Conservation (phyloP, 2,113 vertebrate species). For the Connochaetes taurinus region DNA sequence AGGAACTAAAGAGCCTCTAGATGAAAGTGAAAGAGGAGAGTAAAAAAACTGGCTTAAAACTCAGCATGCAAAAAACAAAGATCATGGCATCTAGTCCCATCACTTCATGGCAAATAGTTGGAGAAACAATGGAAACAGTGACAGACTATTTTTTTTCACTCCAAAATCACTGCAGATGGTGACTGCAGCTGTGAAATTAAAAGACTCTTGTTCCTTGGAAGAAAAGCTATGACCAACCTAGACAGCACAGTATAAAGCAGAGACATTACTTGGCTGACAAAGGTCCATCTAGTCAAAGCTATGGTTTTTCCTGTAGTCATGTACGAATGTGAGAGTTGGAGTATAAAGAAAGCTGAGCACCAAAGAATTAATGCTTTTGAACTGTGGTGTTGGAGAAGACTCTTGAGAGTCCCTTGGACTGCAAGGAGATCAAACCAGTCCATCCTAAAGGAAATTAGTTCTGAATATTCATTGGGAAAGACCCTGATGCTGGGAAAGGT, state of each 20-base stretch:
- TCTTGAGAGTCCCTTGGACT: neutral
- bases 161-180: neutral
- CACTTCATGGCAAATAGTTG: neutral
- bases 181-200: neutral
- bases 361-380: neutral
- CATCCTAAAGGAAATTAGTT: neutral
- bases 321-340: neutral
- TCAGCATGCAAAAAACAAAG: neutral
- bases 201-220: neutral
- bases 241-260: neutral
- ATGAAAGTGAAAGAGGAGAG: neutral
- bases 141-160: neutral
- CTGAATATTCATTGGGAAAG: neutral
- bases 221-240: neutral
- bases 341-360: neutral
- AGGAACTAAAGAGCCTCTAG: neutral
- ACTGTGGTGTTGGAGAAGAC: neutral
- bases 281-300: rapidly evolving
- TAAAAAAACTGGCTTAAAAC: neutral
- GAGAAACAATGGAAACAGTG: neutral
- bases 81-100: neutral
- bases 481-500: neutral
- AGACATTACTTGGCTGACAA: neutral
- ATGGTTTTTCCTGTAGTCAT: neutral
- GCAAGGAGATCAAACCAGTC: neutral